Evolutionary conservation across 2,113 vertebrate species (phyloP).

Genomic region (Marcusenius ussheri): DNA sequence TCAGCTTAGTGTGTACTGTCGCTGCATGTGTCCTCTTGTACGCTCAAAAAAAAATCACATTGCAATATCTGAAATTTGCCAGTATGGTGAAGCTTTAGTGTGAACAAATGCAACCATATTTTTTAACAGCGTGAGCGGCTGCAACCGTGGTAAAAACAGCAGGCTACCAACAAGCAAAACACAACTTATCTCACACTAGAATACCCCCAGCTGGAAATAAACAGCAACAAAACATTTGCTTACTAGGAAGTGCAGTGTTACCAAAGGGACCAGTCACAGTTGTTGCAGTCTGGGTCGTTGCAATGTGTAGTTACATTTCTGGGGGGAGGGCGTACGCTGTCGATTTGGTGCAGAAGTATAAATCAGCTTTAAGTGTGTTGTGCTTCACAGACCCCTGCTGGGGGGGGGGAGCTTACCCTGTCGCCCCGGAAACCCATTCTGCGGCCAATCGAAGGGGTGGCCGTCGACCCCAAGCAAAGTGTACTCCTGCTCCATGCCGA

Average conservation of each 20-base stretch:
- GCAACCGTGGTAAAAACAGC: no score
- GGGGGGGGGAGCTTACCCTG: conserved; percentile 40
- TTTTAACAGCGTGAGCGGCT: neutral
- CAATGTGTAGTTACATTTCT: neutral
- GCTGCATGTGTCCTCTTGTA: neutral
- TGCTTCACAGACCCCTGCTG: neutral
- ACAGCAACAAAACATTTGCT: neutral
- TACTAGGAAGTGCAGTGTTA: neutral
- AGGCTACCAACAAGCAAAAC: no score
- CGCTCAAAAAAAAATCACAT: neutral
- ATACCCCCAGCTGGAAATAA: neutral
- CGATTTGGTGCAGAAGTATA: neutral
- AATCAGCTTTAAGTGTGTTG: neutral
- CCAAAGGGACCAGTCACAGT: neutral
- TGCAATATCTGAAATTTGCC: neutral
- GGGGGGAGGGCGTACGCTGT: neutral
- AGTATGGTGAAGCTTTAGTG: neutral
- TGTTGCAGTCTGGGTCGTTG: neutral
- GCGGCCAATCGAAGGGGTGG: conserved; percentile 56
- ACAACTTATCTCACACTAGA: no score
- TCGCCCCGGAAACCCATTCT: conserved; percentile 45
- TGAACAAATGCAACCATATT: neutral
- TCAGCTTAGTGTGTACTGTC: neutral
- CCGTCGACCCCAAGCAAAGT: conserved; percentile 44
- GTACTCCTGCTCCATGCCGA: conserved; percentile 65